These are phyloP conservation scores for Dinocampus coccinellae DNA, from an alignment of 2,888 invertebrate species.

Conservation along the genomic window DNA sequence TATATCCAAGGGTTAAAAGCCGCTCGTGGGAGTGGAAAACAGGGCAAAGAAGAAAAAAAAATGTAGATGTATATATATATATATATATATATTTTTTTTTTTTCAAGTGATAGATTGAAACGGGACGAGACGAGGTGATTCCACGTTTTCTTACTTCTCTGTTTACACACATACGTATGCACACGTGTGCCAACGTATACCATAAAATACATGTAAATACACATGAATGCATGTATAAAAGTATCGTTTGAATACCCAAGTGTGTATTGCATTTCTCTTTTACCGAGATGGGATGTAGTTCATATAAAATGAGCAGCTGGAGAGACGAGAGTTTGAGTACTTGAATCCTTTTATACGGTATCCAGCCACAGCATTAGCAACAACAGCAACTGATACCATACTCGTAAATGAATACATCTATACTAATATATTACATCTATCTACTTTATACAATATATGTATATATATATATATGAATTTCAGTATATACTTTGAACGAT, in stretches of 20 bases:
- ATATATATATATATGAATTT: background rate
- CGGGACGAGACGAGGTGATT: background rate
- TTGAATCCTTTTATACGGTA: background rate
- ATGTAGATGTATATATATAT: background rate
- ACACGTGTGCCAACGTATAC: background rate
- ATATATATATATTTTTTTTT: too few relatives aligned
- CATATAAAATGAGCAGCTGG: background rate
- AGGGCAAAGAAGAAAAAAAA: background rate
- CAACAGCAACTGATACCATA: background rate
- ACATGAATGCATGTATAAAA: too few relatives aligned
- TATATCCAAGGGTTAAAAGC: slow-evolving; percentile 41
- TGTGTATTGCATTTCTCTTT: too few relatives aligned
- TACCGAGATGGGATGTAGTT: background rate
- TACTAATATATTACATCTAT: too few relatives aligned
- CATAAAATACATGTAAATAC: too few relatives aligned
- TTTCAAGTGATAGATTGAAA: background rate
- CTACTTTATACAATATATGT: too few relatives aligned
- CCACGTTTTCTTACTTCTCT: background rate
- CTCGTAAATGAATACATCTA: background rate
- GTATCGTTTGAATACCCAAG: background rate
- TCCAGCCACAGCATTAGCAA: background rate
- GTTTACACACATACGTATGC: background rate
- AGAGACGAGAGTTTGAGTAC: background rate
- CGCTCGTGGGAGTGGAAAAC: slow-evolving; percentile 29
- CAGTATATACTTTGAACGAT: slow-evolving; percentile 22